A percentile compares a stretch with the other conserved stretches of the same genome.
Evolutionary conservation across 2,113 vertebrate species (phyloP).

Genomic region (Pycnonotus jocosus): DNA sequence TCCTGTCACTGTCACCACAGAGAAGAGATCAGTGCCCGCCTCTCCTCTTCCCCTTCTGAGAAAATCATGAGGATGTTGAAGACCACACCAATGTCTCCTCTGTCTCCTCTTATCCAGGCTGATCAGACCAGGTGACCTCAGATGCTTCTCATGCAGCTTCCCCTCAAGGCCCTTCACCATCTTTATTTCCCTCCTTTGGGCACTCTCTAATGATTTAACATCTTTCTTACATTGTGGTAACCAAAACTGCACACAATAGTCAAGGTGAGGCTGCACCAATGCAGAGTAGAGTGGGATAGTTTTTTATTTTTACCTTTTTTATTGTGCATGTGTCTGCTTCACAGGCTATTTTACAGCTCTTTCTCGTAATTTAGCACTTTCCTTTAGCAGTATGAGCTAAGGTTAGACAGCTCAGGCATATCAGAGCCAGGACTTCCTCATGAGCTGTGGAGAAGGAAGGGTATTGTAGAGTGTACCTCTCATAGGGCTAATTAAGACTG

Average conservation of each 20-base stretch:
- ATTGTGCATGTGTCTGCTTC: neutral
- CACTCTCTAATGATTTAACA: neutral
- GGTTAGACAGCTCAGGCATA: neutral
- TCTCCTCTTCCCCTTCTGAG: neutral
- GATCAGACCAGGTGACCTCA: neutral
- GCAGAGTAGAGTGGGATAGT: neutral
- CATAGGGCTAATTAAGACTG: neutral
- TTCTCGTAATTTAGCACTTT: neutral
- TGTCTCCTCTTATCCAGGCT: neutral
- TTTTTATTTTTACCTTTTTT: neutral
- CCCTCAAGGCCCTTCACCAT: neutral
- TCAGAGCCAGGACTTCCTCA: neutral
- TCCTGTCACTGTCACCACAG: neutral
- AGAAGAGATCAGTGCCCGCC: neutral
- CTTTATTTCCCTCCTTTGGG: neutral
- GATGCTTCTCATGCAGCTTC: rapidly evolving
- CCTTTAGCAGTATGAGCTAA: neutral
- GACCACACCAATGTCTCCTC: neutral
- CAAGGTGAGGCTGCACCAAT: neutral
- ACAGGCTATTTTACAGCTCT: neutral
- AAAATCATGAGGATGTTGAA: rapidly evolving
- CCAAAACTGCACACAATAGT: neutral
- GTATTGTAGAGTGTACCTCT: neutral
- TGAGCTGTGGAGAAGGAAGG: neutral
- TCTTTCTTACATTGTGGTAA: neutral